These are phyloP conservation scores for Rotaria macrura DNA, from an alignment of 2,888 invertebrate species.

Conservation along the genomic window DNA sequence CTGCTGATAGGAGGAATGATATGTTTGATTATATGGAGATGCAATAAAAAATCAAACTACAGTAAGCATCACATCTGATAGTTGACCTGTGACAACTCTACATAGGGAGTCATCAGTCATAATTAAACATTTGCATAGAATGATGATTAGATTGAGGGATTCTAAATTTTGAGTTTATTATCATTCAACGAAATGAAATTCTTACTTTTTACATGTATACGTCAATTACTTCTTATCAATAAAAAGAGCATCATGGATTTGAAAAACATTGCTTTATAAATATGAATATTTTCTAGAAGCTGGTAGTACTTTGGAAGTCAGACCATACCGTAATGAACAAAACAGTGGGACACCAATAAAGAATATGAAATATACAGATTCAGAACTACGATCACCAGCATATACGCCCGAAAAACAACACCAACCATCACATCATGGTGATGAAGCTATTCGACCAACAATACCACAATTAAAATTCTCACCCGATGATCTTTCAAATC, in stretches of 20 bases:
- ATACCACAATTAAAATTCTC: background rate
- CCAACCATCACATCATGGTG: no score
- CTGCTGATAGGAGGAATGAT: background rate
- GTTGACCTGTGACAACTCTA: background rate
- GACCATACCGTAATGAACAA: background rate
- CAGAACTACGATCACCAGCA: background rate
- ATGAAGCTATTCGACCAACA: background rate
- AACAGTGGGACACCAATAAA: background rate
- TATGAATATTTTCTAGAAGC: background rate
- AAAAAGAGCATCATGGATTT: no score
- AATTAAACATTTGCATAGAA: background rate
- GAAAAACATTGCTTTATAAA: no score
- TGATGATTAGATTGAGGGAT: background rate
- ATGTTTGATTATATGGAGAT: background rate
- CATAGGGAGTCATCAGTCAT: background rate
- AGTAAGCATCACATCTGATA: background rate
- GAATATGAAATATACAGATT: background rate
- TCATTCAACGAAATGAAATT: background rate
- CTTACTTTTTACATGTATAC: no score
- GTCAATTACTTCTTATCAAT: no score
- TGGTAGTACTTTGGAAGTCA: background rate
- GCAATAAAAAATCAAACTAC: background rate
- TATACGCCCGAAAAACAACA: no score
- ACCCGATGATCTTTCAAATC: background rate
- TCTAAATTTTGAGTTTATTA: background rate